Evolutionary conservation across 2,113 vertebrate genomes (phyloP).

Genomic region (Merops nubicus): DNA sequence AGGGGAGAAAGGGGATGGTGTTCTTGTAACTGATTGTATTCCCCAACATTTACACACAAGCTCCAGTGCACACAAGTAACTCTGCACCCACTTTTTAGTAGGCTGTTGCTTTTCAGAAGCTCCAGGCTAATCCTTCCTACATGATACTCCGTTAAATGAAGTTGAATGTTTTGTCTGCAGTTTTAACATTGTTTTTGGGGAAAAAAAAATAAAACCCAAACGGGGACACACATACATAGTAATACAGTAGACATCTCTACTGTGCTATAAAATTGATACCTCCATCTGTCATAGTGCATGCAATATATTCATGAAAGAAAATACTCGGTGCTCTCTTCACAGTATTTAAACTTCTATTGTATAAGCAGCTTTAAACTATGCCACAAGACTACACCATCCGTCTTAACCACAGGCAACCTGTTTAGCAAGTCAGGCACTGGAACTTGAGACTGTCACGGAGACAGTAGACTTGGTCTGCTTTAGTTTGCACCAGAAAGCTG

Average conservation of each 20-base stretch:
- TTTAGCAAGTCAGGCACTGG: conserved; percentile 73
- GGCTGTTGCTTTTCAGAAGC: not conserved
- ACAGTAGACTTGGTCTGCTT: conserved; percentile 70
- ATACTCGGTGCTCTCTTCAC: conserved; percentile 52
- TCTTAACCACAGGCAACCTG: conserved; percentile 70
- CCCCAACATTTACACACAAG: conserved; percentile 17
- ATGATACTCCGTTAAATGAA: conserved; percentile 10
- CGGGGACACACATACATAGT: conserved; percentile 33
- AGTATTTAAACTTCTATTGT: conserved; percentile 62
- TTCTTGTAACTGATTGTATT: conserved; percentile 1
- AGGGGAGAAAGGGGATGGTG: not conserved
- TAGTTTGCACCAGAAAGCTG: conserved; percentile 73
- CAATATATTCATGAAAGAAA: conserved; percentile 68
- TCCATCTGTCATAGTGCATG: conserved; percentile 67
- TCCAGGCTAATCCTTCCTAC: conserved; percentile 27
- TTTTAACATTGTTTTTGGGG: not conserved
- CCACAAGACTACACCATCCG: conserved; percentile 65
- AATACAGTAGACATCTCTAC: conserved; percentile 49
- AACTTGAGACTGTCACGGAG: conserved; percentile 65
- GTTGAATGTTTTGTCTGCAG: not conserved
- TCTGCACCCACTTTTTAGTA: not conserved
- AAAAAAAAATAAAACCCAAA: not conserved
- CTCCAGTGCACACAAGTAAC: conserved; percentile 29
- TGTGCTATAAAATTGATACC: conserved; percentile 57
- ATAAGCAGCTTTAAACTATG: conserved; percentile 71